Base-by-base conservation (phyloP, 1,140 invertebrate species). In the Paramacrobiotus metropolitanus region DNA sequence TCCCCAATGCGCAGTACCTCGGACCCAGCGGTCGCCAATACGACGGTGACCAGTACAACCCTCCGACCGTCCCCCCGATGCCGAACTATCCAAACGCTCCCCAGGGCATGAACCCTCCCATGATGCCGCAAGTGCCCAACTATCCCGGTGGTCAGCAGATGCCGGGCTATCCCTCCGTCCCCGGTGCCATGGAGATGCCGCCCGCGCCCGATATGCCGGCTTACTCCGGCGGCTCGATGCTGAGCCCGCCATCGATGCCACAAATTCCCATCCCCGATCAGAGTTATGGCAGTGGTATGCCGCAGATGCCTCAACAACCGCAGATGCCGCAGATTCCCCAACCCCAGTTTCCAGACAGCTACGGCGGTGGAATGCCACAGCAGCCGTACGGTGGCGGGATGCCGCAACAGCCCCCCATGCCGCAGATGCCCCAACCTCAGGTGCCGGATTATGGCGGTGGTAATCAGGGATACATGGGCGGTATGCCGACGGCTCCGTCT, bases 271-370 rank as follows among this genome's bases (percentile, higher is more conserved):
- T 9, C n/a, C 9, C 34, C n/a, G 34, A 40, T n/a, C 34, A 9
- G 9, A 9, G n/a, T n/a, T 9, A n/a, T 40, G 34, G 34, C 48
- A 24, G 48, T 20, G 48, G 48, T 9, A 24, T 15, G 15, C 15
- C 9, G 48, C 15, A 28, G 15, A 55, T 55, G 48, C 34, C 34
- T 40, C 34, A 40, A 40, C 9, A 9, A 9, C 34, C 34, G 9
- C 48, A 55, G 24, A 55, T 55, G 48, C 48, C 48, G 48, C 34
- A 40, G n/a, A n/a, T n/a, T 40, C 24, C 48, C 48, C 48, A 24
- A 20, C 24, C 48, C 48, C 24, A 9, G 28, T 15, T 15, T 20
- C 15, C 15, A 20, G 48, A 24, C 24, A 4, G 24, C 15, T 20
- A 20, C 4, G 24, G 24, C 24, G 48, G 48, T 20, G 48, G 48